Evolutionary conservation across 2,113 vertebrate species (phyloP).

Genomic region (Sinosuthora webbiana): DNA sequence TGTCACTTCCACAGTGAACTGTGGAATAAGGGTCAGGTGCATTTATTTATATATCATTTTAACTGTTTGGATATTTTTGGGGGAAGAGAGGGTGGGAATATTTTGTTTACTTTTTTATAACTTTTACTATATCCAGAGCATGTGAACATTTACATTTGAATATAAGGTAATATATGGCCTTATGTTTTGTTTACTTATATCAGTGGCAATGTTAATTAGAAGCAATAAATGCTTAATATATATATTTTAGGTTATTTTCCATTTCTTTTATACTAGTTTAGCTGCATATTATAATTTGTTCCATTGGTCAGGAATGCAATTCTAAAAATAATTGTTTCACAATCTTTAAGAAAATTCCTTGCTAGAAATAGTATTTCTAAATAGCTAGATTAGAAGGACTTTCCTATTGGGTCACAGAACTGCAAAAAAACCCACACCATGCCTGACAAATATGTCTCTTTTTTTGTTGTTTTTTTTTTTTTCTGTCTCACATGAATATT

Average conservation of each 20-base stretch:
- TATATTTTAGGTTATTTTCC: background rate
- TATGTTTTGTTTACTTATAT: background rate
- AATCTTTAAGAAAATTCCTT: background rate
- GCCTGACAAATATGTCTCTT: background rate
- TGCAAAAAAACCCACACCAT: background rate
- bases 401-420: background rate
- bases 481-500: background rate
- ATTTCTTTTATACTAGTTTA: background rate
- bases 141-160: background rate
- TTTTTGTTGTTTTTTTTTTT: background rate
- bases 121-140: background rate
- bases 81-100: rapidly evolving
- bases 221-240: background rate
- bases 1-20: background rate
- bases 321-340: background rate
- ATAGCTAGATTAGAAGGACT: background rate
- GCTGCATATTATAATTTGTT: background rate
- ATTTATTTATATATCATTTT: background rate
- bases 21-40: background rate
- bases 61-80: background rate
- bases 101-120: background rate
- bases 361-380: background rate
- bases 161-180: background rate
- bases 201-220: background rate
- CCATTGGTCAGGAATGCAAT: background rate